Percentiles rank a stretch among this genome's conserved stretches.
Evolutionary conservation across 1,140 invertebrate genomes (phyloP).

Genomic region (Oedothorax gibbosus): DNA sequence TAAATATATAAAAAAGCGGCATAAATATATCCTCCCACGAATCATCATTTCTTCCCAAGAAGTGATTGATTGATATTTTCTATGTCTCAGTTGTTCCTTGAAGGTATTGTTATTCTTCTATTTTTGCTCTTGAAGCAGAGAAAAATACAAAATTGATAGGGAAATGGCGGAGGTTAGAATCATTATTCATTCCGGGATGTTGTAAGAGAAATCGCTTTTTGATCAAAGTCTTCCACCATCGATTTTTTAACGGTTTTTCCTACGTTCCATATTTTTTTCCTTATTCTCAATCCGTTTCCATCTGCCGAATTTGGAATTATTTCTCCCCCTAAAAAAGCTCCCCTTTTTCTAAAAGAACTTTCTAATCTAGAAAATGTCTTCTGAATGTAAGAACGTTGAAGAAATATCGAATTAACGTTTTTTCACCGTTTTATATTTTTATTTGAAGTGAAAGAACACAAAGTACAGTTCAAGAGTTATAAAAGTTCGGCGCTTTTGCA

Average conservation of each 20-base stretch:
- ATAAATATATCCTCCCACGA: not conserved
- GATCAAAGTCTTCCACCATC: constrained; percentile 27
- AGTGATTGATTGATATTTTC: constrained; percentile 48
- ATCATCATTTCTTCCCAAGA: constrained; percentile 25
- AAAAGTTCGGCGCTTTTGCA: not conserved
- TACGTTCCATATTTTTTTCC: not conserved
- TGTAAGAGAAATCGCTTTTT: constrained; percentile 45
- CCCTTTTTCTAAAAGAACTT: not conserved
- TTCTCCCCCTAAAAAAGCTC: not conserved
- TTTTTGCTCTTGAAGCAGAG: not conserved
- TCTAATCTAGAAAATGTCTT: not conserved
- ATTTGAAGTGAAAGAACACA: not conserved
- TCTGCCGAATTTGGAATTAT: constrained; percentile 14
- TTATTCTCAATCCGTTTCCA: not conserved
- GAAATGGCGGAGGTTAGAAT: constrained; percentile 39
- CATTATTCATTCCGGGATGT: constrained; percentile 35
- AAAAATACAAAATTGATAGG: constrained; percentile 36
- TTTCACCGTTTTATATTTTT: not conserved
- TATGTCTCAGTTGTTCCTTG: constrained; percentile 32
- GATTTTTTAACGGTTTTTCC: constrained; percentile 39
- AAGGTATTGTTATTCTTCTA: constrained; percentile 10
- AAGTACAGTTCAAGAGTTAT: constrained; percentile 7
- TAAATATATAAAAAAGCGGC: not conserved
- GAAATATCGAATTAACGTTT: constrained; percentile 4
- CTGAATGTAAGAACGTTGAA: constrained; percentile 6